These are phyloP conservation scores for Trachelus tabidus DNA, from an alignment of 2,888 invertebrate species.

Conservation along the genomic window DNA sequence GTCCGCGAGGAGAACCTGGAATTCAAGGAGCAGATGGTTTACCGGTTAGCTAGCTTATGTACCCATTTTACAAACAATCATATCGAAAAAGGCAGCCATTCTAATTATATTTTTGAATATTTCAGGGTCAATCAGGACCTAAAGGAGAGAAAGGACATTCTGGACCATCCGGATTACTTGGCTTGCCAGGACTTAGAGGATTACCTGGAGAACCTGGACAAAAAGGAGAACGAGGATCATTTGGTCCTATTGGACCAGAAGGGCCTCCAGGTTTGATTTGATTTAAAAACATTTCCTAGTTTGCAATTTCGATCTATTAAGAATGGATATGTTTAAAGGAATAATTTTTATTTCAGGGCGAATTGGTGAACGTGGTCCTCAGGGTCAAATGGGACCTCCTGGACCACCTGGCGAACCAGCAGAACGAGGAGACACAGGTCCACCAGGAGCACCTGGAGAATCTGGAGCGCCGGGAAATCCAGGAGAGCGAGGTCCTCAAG, in stretches of 20 bases:
- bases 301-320: background rate
- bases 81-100: background rate
- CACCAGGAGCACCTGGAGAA: conserved; percentile 78
- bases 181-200: conserved; percentile 78
- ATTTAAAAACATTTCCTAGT: background rate
- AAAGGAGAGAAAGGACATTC: conserved; percentile 79
- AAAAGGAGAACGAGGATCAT: conserved; percentile 80
- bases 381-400: conserved; percentile 79
- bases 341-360: conserved; percentile 65
- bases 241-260: conserved; percentile 79
- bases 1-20: conserved; percentile 76
- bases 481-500: conserved; percentile 80
- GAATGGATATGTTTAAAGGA: background rate
- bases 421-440: conserved; percentile 82
- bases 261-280: conserved; percentile 74
- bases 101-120: background rate
- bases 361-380: conserved; percentile 81
- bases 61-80: background rate
- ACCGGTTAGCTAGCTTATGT: conserved; percentile 67
- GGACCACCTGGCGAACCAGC: conserved; percentile 86
- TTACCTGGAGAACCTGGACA: conserved; percentile 75
- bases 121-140: conserved; percentile 74
- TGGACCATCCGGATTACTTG: conserved; percentile 78
- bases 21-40: conserved; percentile 77
- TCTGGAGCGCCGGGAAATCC: conserved; percentile 78